Base-by-base conservation (phyloP, 2,113 vertebrate species). In the Xiphorhynchus elegans region DNA sequence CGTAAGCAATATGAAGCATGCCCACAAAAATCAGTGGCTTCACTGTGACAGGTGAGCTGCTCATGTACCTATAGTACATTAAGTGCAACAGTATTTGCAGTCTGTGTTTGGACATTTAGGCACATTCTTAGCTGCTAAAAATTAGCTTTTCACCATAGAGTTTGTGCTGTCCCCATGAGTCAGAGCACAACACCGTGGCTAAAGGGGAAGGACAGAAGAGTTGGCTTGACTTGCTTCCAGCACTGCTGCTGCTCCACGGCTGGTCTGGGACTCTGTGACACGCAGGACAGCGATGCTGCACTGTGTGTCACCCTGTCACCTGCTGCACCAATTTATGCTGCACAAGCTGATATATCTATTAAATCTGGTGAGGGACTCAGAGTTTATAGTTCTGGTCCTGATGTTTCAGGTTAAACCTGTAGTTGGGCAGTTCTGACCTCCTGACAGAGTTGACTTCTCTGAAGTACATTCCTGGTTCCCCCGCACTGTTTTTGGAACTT, bases 61-160 rank as follows among this genome's bases (percentile, higher is more conserved):
- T 67, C 2, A 0, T 14, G 17, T 33, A 70, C 17, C 40, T 0
- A 0, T 1, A 31, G 19, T 17, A 74, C 56, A 70, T 20, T 33
- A 29, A 85, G 14, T 14, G 2, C 24, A 68, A 23, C 0, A 26
- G 10, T 6, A n/a, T 37, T 90, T 92, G 18, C 14, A 13, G 33
- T 78, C 35, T 56, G 11, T 16, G 8, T 67, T 92, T 55, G 20
- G 37, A 26, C 28, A 37, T 5, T 24, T 37, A 62, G 16, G 7
- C 26, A 79, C 12, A 39, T n/a, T 26, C 10, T 82, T 40, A 29
- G 3, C 29, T 87, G 7, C 14, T 35, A 17, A 50, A 74, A 75
- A 59, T 21, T 8, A 63, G 2, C 14, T 68, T 75, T 53, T 28
- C 15, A 31, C 7, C 10, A 12, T 3, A 42, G 33, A 52, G 13